Evolutionary conservation across 37 sponge, comb jelly and placozoan species (phyloP).

Genomic region (Lycopodina hypogea): DNA sequence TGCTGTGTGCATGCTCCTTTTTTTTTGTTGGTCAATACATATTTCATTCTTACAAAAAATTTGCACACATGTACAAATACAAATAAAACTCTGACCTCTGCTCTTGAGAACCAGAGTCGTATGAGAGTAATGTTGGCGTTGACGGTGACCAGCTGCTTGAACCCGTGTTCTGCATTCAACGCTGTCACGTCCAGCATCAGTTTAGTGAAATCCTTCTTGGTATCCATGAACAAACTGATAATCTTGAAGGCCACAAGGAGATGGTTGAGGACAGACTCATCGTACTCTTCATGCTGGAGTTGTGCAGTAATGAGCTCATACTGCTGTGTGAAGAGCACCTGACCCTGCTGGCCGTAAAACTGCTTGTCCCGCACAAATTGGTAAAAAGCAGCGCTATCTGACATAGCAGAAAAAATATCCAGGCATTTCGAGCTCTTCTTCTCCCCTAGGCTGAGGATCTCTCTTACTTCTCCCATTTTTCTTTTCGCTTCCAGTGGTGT

Average conservation of each 20-base stretch:
- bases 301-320: conserved; percentile 73
- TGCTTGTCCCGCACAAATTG: conserved; percentile 62
- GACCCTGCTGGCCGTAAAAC: conserved; percentile 50
- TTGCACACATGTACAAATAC: no score
- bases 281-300: conserved; percentile 87
- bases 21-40: no score
- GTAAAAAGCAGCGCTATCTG: conserved; percentile 58
- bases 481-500: conserved; percentile 5
- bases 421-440: conserved; percentile 24
- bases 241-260: conserved; percentile 72
- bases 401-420: conserved; percentile 48
- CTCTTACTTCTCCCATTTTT: conserved; percentile 4
- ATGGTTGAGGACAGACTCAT: conserved; percentile 81
- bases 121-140: conserved; percentile 77
- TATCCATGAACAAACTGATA: conserved; percentile 70
- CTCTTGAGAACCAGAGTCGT: conserved; percentile 80
- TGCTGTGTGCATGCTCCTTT: no score
- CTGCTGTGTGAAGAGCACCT: conserved; percentile 60
- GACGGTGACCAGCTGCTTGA: conserved; percentile 61
- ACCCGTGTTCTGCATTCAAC: conserved; percentile 29
- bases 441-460: conserved; percentile 13
- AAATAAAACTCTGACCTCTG: conserved; percentile 35
- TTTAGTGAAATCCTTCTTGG: conserved; percentile 33
- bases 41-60: no score
- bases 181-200: conserved; percentile 59